These are phyloP conservation scores for Karalla daura DNA, from an alignment of 2,797 vertebrate species.

Conservation along the genomic window DNA sequence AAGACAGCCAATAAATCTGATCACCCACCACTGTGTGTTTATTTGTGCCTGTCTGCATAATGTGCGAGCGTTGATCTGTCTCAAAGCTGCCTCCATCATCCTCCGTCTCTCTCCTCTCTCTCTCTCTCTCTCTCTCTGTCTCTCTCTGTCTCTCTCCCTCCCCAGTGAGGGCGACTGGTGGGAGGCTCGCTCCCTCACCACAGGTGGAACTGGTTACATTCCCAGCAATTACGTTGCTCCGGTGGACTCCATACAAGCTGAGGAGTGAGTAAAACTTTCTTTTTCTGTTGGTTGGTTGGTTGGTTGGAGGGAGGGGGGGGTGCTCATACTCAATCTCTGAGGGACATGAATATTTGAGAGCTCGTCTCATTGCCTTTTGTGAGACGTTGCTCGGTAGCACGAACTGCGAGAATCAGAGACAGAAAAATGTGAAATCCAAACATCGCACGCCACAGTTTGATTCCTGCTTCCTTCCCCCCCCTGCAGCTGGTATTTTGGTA, in stretches of 20 bases:
- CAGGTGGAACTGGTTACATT: conserved; percentile 98
- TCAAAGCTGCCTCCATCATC: conserved; percentile 26
- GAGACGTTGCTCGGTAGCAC: conserved; percentile 1
- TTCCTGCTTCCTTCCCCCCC: conserved; percentile 5
- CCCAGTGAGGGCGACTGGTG: conserved; percentile 99
- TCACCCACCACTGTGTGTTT: conserved; percentile 2
- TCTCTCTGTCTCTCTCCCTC: conserved; percentile 34
- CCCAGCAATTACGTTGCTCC: conserved; percentile 99
- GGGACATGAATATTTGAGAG: conserved; percentile 50
- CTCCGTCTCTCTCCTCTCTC: conserved; percentile 25
- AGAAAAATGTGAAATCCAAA: neutral
- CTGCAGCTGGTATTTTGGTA: conserved; percentile 98
- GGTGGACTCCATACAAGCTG: conserved; percentile 98
- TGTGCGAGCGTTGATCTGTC: conserved; percentile 15
- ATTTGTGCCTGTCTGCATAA: conserved; percentile 40
- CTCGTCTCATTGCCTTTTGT: conserved; percentile 17
- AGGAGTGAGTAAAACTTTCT: conserved; percentile 90
- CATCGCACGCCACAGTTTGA: conserved; percentile 5
- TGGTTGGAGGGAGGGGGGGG: too few relatives aligned
- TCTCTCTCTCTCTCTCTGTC: conserved; percentile 17
- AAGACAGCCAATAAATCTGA: conserved; percentile 15
- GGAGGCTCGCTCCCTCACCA: conserved; percentile 97
- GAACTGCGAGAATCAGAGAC: neutral
- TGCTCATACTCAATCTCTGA: too few relatives aligned
- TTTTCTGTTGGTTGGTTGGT: too few relatives aligned